Evolutionary conservation across 1,140 invertebrate species (phyloP), one percentile per base, ranked within the genome.

Genomic region (Chionoecetes opilio): DNA sequence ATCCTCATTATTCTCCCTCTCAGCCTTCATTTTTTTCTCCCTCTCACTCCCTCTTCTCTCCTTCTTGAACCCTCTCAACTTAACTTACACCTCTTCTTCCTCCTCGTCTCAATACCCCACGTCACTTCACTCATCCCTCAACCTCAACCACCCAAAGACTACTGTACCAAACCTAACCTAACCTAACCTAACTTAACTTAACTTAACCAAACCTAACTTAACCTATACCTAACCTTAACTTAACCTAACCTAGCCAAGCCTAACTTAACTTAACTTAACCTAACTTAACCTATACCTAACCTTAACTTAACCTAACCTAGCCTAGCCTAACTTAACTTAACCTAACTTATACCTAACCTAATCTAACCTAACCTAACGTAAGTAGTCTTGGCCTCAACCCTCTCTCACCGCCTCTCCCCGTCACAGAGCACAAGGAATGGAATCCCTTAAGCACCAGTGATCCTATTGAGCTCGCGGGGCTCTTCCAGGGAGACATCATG

Each of bases 401-500:
- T 34, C 29, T 3, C 9, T 29, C 37, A 2, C 41, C 6, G 31
- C 37, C 46, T 21, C 32, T 0, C n/a, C 35, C 21, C 89, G 3
- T 35, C 35, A n/a, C 94, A 95, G 94, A 75, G 21, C 94, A 95
- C 46, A 82, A 91, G 29, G 90, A 53, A 41, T 35, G 31, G 26
- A 90, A 95, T 46, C 63, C 94, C 0, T n/a, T 21, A 0, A 90
- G 21, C 37, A 85, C 34, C 14, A 95, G 85, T 82, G 97, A 97
- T 87, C 97, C 97, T 0, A 96, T 97, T 8, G 97, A 97, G 93
- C 84, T 97, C 29, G 97, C 97, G 86, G 97, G 96, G 0, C 95
- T 97, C 6, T 97, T 96, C 94, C 96, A 97, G 91, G 97, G 97
- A 9, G 97, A 97, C 92, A 97, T 97, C 91, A 92, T 37, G 0